Conservation (phyloP, 2,888 invertebrate genomes). For the Ectemnius continuus region DNA sequence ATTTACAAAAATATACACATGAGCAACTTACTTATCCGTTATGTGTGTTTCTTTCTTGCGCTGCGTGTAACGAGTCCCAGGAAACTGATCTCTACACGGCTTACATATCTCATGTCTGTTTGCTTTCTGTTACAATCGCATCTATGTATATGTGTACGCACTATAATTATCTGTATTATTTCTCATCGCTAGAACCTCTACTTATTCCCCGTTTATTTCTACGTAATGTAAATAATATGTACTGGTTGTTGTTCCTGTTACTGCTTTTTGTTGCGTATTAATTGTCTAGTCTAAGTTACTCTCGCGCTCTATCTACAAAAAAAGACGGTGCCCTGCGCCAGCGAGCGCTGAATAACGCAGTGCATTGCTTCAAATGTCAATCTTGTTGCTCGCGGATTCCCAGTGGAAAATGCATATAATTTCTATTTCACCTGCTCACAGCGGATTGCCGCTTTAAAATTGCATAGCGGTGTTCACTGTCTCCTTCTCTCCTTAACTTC, state of each 20-base stretch:
- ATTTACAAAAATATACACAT: conserved; percentile 78
- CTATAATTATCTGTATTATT: conserved; percentile 59
- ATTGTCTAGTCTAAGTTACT: conserved; percentile 58
- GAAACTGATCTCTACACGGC: conserved; percentile 18
- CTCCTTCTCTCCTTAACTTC: conserved; percentile 35
- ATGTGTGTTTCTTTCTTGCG: conserved; percentile 36
- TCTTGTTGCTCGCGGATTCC: conserved; percentile 50
- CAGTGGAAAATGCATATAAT: not conserved
- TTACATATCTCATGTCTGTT: conserved; percentile 29
- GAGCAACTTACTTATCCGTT: conserved; percentile 75
- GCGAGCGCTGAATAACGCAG: conserved; percentile 40
- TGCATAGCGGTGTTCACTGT: conserved; percentile 32
- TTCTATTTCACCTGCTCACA: conserved; percentile 15
- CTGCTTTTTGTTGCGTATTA: conserved; percentile 58
- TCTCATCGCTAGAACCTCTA: conserved; percentile 70
- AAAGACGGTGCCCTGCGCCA: conserved; percentile 41
- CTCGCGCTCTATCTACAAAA: conserved; percentile 59
- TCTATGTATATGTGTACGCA: conserved; percentile 58
- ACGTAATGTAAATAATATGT: conserved; percentile 76
- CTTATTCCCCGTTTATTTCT: conserved; percentile 68
- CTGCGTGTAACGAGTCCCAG: conserved; percentile 28
- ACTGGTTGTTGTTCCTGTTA: conserved; percentile 57
- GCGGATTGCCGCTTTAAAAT: conserved; percentile 22
- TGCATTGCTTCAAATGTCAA: conserved; percentile 44
- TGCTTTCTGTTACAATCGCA: conserved; percentile 44